Percentiles rank a stretch among this genome's conserved stretches.
Conservation (phyloP, 1,140 invertebrate genomes). For the Habropoda laboriosa region DNA sequence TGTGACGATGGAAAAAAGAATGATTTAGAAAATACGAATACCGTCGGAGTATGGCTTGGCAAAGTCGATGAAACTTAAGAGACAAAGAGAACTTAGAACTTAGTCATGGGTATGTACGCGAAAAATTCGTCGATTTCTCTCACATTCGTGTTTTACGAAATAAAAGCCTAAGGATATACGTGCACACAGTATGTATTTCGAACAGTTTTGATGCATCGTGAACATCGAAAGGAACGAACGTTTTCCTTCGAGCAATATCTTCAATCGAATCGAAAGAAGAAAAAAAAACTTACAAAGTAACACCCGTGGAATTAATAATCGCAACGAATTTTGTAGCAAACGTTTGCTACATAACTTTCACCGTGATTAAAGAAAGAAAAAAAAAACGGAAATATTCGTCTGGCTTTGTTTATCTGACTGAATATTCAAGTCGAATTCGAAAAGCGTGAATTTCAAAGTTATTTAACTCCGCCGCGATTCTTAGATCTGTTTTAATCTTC, state of each 20-base stretch:
- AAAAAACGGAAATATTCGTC: slow-evolving; percentile 14
- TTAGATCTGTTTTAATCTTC: no score
- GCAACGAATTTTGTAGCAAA: background rate
- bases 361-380: no score
- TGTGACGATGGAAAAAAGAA: background rate
- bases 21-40: background rate
- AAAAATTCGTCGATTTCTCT: background rate
- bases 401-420: background rate
- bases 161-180: background rate
- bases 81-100: slow-evolving; percentile 38
- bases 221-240: background rate
- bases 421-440: slow-evolving; percentile 3
- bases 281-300: background rate
- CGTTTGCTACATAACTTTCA: background rate
- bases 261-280: background rate
- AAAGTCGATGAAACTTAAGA: slow-evolving; percentile 10
- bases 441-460: background rate
- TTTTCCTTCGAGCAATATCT: background rate
- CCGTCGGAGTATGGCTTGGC: no score
- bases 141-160: background rate
- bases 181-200: background rate
- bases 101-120: slow-evolving; percentile 11
- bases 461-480: background rate
- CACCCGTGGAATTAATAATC: background rate
- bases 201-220: background rate